Evolutionary conservation across 2,888 invertebrate species (phyloP), one percentile per base, ranked within the genome.

Genomic region (Drosophila melanosoma): DNA sequence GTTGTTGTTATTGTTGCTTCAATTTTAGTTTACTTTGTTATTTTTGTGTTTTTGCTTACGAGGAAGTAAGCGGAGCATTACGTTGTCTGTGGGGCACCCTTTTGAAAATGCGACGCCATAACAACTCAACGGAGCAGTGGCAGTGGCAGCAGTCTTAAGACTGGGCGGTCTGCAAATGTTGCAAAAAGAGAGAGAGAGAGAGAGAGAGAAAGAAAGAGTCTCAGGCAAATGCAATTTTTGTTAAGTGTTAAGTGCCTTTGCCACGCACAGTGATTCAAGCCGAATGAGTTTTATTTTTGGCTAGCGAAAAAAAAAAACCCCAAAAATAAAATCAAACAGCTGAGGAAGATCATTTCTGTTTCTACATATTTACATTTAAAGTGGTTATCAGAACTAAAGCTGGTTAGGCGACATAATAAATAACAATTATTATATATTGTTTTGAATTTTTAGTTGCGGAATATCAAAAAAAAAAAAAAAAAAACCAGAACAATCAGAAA

Each of bases 1-100:
- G 32, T 32, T 51, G 40, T 33, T 49, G 42, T 20, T 51, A 1
- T 20, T 53, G 20, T 58, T 58, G 52, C 32, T 17, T 26, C 26
- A 52, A 33, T 66, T 60, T 76, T 51, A 54, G 48, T 64, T 69
- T 8, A 38, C 15, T 56, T 48, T 56, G 29, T 49, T 65, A 26
- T 63, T 35, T 59, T 11, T 49, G 63, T 63, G 60, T 51, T 69
- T 63, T 57, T 49, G 49, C 67, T 80, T 79, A 82, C 82, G 80
- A 86, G 85, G 90, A 86, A 86, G 85, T 86, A 86, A 86, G 85
- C 75, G 90, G 76, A 71, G 85, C 85, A 86, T 89, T 86, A 82
- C 90, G 88, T 83, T 80, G 69, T 60, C 76, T 83, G 54, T 87
- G 84, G 68, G 66, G 81, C 81, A 76, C 84, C 85, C 87, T 89